Percentiles rank a stretch among this genome's conserved stretches.
phyloP scores from a whole-genome alignment of 2,888 invertebrate genomes.

The Neoascia interrupta region DNA sequence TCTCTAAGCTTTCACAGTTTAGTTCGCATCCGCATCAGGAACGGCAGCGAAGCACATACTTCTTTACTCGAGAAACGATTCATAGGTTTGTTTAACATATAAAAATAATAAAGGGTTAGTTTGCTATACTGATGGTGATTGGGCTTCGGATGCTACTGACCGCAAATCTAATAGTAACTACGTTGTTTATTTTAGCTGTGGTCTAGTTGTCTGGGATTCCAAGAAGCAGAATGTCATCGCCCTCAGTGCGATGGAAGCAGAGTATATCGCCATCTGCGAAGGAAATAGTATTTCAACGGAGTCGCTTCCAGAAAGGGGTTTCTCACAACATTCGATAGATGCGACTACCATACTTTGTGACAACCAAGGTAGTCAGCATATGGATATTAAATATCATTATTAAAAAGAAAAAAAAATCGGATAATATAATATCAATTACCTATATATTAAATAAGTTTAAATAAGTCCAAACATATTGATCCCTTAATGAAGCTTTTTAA shows the following conservation, averaged over 20 bases:
- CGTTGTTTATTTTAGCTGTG: slow-evolving; percentile 42
- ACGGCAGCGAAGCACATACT: slow-evolving; percentile 62
- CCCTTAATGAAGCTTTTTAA: too few species aligned
- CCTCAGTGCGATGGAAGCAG: slow-evolving; percentile 61
- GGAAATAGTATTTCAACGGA: slow-evolving; percentile 47
- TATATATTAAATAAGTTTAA: too few species aligned
- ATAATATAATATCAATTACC: too few species aligned
- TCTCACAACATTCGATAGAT: slow-evolving; percentile 2
- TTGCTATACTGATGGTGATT: slow-evolving; percentile 68
- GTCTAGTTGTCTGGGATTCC: slow-evolving; percentile 61
- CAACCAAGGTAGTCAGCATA: slow-evolving; percentile 23
- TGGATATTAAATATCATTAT: slow-evolving; percentile 10
- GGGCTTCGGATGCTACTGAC: slow-evolving; percentile 55
- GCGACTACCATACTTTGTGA: slow-evolving; percentile 22
- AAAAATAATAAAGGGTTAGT: slow-evolving; percentile 17
- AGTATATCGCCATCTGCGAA: slow-evolving; percentile 67
- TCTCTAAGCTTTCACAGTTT: slow-evolving; percentile 57
- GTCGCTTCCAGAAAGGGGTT: slow-evolving; percentile 47
- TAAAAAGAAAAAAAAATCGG: neutral
- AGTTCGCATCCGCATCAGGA: slow-evolving; percentile 62
- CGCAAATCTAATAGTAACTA: slow-evolving; percentile 53
- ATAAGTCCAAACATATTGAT: too few species aligned
- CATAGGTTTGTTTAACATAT: slow-evolving; percentile 19
- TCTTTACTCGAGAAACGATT: slow-evolving; percentile 47
- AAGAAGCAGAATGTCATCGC: slow-evolving; percentile 52